Evolutionary conservation across 1,140 invertebrate species (phyloP), one percentile per base, ranked within the genome.

Genomic region (Orchestia grillus): DNA sequence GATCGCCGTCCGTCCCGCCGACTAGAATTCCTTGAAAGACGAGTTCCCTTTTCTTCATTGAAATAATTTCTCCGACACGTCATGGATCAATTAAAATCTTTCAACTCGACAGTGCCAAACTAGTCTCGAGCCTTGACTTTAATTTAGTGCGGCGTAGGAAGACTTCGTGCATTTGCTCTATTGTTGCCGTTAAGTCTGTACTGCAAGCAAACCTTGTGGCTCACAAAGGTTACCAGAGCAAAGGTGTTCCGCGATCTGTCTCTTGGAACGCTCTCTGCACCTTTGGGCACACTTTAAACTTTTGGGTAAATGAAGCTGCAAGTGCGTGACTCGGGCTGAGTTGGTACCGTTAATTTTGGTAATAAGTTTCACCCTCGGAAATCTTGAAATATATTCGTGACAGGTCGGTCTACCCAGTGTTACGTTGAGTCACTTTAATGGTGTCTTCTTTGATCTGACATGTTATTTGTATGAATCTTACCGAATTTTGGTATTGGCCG

Each of bases 151-250:
- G 62, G 62, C 62, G 62, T 77, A 23, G 44, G 88, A 91, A 44
- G 41, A 43, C 44, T 23, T 8, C n/a, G n/a, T 91, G 88, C 88
- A 42, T 91, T 91, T 91, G 28, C 88, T 91, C 41, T 41, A 91
- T 91, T 91, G 88, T 91, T 91, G 44, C 41, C 88, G 44, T 57
- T 42, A 44, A 57, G 41, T 43, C n/a, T 15, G 8, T n/a, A 45
- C 11, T 57, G 95, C 45, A 77, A 95, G 95, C 88, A 95, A 95
- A 44, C 42, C 45, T 42, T 57, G 44, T 57, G 95, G 57, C 45
- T 44, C 11, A 43, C 42, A 95, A 95, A 95, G 45, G 95, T 77
- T 45, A 95, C n/a, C n/a, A 53, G 45, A 77, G 95, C 57, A 95
- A 77, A 53, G 95, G 57, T 57, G 57, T 95, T 45, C 62, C 28